Conservation (phyloP, 92 coral and sea anemone genomes). For the Chrysogorgia sp. region DNA sequence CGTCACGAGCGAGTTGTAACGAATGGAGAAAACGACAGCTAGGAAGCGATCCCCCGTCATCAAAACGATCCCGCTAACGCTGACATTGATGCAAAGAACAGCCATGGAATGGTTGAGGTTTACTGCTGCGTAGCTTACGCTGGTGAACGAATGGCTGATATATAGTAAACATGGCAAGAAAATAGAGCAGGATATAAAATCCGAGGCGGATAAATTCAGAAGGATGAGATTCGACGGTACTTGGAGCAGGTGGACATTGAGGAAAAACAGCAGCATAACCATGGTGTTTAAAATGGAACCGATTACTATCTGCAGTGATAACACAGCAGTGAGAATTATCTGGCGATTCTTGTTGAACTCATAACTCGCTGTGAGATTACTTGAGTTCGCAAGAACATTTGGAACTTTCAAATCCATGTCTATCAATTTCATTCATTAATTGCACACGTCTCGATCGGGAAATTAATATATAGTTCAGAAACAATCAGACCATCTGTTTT, state of each 20-base stretch:
- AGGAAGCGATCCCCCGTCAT: not conserved
- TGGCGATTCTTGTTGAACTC: too few species aligned
- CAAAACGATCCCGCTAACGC: not conserved
- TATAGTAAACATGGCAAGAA: not conserved
- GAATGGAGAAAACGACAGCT: not conserved
- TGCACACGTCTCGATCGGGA: too few species aligned
- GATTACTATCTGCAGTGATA: not conserved
- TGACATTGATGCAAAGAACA: not conserved
- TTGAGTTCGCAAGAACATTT: too few species aligned
- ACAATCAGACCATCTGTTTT: too few species aligned
- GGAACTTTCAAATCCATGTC: too few species aligned
- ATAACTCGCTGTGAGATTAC: too few species aligned
- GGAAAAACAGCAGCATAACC: not conserved
- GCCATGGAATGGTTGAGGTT: not conserved
- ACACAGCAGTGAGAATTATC: not conserved
- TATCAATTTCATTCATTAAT: too few species aligned
- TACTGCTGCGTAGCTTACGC: not conserved
- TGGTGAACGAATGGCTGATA: not conserved
- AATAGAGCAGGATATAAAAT: not conserved
- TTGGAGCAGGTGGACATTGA: slow-evolving; percentile 7
- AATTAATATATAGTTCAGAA: too few species aligned
- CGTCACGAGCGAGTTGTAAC: not conserved
- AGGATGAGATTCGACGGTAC: not conserved
- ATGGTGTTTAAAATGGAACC: not conserved
- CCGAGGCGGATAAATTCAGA: not conserved